Evolutionary conservation across 2,113 vertebrate species (phyloP).

Genomic region (Phyllostomus hastatus): DNA sequence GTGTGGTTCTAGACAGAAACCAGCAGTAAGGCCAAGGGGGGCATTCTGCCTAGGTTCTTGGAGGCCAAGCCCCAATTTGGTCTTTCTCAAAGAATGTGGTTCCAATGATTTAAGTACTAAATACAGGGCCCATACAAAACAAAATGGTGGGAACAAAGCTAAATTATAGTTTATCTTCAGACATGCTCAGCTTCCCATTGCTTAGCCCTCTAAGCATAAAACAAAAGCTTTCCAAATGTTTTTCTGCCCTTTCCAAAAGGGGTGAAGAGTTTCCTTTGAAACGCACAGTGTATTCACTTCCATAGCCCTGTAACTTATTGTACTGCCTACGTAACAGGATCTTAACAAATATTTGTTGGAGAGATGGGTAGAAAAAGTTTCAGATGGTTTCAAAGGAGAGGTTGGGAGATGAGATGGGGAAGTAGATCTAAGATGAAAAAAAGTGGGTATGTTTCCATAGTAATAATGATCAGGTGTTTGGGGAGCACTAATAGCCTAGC

Average conservation of each 20-base stretch:
- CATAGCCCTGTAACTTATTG: neutral
- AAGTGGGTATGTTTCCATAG: neutral
- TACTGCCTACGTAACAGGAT: neutral
- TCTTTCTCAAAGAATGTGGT: neutral
- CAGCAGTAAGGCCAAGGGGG: neutral
- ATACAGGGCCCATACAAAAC: constrained; percentile 23
- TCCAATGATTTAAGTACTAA: neutral
- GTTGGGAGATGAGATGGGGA: neutral
- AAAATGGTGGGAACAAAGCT: constrained; percentile 40
- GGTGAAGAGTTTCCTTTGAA: neutral
- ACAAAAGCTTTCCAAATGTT: neutral
- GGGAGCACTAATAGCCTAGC: neutral
- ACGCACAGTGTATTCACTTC: neutral
- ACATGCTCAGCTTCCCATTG: neutral
- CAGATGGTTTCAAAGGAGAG: neutral
- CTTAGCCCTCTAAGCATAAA: neutral
- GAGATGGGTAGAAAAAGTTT: neutral
- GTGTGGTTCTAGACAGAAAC: constrained; percentile 36
- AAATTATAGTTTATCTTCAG: constrained; percentile 31
- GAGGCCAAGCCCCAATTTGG: constrained; percentile 1
- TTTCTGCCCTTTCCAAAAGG: neutral
- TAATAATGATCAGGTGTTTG: neutral
- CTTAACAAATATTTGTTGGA: neutral
- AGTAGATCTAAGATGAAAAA: neutral
- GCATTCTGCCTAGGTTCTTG: constrained; percentile 19